phyloP scores from a whole-genome alignment of 2,113 vertebrate species.

The Gavia stellata region DNA sequence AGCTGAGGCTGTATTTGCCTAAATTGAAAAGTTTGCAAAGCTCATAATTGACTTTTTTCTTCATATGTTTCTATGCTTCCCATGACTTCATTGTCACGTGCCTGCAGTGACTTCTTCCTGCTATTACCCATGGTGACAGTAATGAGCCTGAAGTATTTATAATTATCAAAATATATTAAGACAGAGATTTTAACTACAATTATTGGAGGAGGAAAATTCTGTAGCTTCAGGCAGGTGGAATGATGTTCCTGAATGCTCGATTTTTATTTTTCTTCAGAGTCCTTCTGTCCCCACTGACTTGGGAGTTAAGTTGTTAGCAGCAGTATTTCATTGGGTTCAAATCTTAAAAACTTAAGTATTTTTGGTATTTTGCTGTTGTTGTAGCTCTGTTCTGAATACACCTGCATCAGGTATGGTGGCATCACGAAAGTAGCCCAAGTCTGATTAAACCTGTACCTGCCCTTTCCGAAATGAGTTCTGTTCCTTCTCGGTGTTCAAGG shows the following conservation, averaged over 20 bases:
- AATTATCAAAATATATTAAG: background rate
- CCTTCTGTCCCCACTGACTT: background rate
- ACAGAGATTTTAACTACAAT: background rate
- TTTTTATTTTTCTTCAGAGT: background rate
- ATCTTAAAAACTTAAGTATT: background rate
- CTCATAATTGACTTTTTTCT: slow-evolving; percentile 11
- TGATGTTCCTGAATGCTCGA: background rate
- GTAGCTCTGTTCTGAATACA: background rate
- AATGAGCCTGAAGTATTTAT: background rate
- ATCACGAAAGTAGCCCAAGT: background rate
- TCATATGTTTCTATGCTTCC: background rate
- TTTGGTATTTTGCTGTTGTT: background rate
- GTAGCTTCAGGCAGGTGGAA: background rate
- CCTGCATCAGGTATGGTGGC: background rate
- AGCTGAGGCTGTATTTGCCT: slow-evolving; percentile 2
- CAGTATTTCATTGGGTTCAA: background rate
- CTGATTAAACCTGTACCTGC: background rate
- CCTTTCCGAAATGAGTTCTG: slow-evolving; percentile 21
- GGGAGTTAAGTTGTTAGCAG: background rate
- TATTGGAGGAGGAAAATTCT: background rate
- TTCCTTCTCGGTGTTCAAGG: background rate
- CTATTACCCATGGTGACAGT: background rate
- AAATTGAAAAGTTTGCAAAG: slow-evolving; percentile 19
- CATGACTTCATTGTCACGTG: slow-evolving; percentile 2
- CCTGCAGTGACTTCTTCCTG: background rate